Base-by-base conservation (phyloP, 2,113 vertebrate genomes). In the Nicator chloris region DNA sequence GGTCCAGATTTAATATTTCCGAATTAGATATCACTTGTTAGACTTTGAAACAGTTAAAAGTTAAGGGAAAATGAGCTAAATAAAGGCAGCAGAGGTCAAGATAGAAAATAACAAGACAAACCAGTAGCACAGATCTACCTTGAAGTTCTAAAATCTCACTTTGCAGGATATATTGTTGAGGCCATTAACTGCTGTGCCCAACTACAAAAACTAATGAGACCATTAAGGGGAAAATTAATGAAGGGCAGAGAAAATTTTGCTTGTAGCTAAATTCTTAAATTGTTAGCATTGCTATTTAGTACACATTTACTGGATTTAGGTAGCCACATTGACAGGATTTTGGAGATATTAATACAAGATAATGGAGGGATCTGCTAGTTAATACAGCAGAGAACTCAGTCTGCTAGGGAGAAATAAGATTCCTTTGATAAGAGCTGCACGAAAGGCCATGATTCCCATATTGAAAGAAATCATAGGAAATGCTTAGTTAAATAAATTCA, bases 161-260 rank as follows among this genome's bases (percentile, higher is more conserved):
- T 86, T 88, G 35, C 54, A 9, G 30, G 93, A 95, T 97, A 97
- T 97, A 97, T 92, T 94, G 90, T 84, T 87, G 88, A 96, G 92
- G 85, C 93, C 92, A 95, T 97, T 98, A 97, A 95, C 89, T 96
- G 63, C 92, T 88, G 51, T 93, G 86, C 66, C 93, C 93, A 95
- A 49, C 94, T 92, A 94, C 95, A 96, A 96, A 97, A 97, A 89
- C 57, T 96, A 96, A 96, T 93, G 97, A 97, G 89, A 97, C 93
- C 96, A 96, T 96, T 97, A 96, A 97, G 89, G 56, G 72, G 80
- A 87, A 97, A 92, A 96, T 81, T 87, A 95, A 95, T 66, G 84
- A 64, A 96, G 82, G 81, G 84, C 76, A 91, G 95, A 96, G 82
- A 92, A 60, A 23, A 68, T 90, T 96, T 86, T 69, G 49, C 75